phyloP scores from a whole-genome alignment of 2,113 vertebrate genomes.

The Fregetta grallaria region DNA sequence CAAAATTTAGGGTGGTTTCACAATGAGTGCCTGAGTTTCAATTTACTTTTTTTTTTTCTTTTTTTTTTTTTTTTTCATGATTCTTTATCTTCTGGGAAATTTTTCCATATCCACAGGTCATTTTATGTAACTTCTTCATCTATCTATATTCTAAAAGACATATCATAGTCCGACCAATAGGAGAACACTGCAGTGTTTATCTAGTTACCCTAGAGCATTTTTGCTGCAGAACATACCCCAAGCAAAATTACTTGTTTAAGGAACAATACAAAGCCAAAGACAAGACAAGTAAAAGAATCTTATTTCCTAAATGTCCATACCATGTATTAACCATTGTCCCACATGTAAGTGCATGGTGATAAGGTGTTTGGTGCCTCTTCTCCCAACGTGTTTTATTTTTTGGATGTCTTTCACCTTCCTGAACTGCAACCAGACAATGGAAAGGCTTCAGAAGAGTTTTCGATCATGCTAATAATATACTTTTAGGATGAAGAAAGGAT shows the following conservation, averaged over 20 bases:
- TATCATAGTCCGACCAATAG: background rate
- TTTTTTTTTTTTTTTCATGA: background rate
- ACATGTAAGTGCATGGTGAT: background rate
- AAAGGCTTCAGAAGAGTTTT: background rate
- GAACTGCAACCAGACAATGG: background rate
- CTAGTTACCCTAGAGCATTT: background rate
- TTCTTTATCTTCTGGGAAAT: background rate
- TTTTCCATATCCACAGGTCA: background rate
- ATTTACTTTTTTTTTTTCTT: background rate
- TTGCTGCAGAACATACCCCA: background rate
- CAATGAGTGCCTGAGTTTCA: background rate
- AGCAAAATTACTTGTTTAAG: background rate
- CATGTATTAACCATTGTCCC: background rate
- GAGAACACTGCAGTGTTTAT: background rate
- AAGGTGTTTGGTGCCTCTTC: background rate
- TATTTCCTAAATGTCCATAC: background rate
- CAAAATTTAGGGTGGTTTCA: background rate
- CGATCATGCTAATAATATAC: background rate
- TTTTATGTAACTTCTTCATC: background rate
- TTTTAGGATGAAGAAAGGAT: background rate
- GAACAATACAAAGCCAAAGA: background rate
- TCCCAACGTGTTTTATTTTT: background rate
- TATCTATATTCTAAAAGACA: background rate
- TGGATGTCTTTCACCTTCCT: background rate
- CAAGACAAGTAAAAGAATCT: background rate